Base-by-base conservation (phyloP, 1,140 invertebrate species). In the Thaumetopoea pityocampa region DNA sequence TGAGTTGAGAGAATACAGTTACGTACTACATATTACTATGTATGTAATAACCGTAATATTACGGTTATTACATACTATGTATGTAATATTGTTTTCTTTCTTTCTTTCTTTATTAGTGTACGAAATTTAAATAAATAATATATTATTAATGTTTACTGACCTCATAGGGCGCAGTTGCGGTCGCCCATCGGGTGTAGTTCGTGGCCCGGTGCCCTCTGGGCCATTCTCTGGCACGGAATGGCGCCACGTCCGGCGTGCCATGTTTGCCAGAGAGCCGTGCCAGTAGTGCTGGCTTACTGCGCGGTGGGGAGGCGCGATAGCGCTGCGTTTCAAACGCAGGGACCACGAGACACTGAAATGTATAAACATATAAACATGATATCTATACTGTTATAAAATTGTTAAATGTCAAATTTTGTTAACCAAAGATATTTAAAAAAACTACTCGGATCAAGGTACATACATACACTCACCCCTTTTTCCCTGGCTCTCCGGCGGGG, bases 291-390 rank as follows among this genome's bases (percentile, higher is more conserved):
- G 88, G 88, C 82, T 98, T 98, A 38, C 88, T 91, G 51, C 88
- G 87, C 0, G 96, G 96, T 66, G 96, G 93, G 7, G 87, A 88
- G 23, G 92, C 91, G 30, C 93, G 89, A 72, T 97, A 97, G 20
- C 94, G 88, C 63, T 96, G 93, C 1, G 94, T 96, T 83, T 98
- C 96, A 82, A 98, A 98, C 14, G 96, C 95, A 24, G 96, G 93
- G 10, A 98, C 91, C 26, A 98, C 91, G 17, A 97, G 81, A 22
- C 94, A 96, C 90, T 93, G 70, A 26, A 18, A 30, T 0, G 18
- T 29, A 23, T 29, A 37, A 7, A 20, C 7, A 22, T 22, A 4
- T 15, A 14, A 2, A 23, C 6, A 3, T n/a, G 1, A 15, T 9
- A 15, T 24, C 6, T 3, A 3, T n/a, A 24, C 9, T 24, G 22